These are phyloP conservation scores for Cheilosia vernalis DNA, from an alignment of 2,888 invertebrate genomes.

Conservation along the genomic window DNA sequence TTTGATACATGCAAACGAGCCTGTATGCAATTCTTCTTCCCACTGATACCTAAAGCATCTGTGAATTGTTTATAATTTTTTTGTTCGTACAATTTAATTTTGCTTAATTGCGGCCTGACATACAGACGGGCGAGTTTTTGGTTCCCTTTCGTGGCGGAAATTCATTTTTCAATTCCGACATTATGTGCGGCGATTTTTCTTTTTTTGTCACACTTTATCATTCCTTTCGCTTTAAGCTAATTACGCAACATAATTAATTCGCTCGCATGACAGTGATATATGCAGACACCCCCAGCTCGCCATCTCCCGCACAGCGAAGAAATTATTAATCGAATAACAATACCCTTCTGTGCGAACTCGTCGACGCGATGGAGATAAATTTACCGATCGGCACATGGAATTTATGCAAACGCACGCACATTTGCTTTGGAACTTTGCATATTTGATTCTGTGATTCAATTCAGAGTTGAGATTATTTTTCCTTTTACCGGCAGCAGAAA, in stretches of 20 bases:
- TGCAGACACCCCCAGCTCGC: conserved; percentile 4
- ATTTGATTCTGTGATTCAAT: conserved; percentile 24
- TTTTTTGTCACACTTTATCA: conserved; percentile 16
- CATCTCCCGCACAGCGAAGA: neutral
- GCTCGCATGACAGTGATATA: conserved; percentile 67
- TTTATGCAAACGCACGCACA: conserved; percentile 49
- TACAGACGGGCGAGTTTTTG: conserved; percentile 8
- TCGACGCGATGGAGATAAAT: neutral
- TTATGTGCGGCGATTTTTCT: conserved; percentile 12
- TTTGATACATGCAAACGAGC: conserved; percentile 18
- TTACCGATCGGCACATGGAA: conserved; percentile 4
- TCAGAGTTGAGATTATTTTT: neutral
- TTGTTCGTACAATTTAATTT: conserved; percentile 36
- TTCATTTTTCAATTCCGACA: conserved; percentile 38
- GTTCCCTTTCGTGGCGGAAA: neutral
- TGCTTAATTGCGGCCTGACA: conserved; percentile 43
- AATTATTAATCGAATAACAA: conserved; percentile 41
- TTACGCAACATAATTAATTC: conserved; percentile 69
- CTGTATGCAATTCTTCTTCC: conserved; percentile 13
- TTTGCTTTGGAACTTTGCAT: conserved; percentile 46
- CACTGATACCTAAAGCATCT: conserved; percentile 6
- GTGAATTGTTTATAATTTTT: conserved; percentile 24
- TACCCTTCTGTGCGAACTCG: neutral
- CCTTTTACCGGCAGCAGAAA: neutral
- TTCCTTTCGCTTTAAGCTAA: conserved; percentile 48